Percentiles rank a stretch among this genome's conserved stretches.
Evolutionary conservation across 2,888 invertebrate genomes (phyloP).

Genomic region (Oscheius onirici): DNA sequence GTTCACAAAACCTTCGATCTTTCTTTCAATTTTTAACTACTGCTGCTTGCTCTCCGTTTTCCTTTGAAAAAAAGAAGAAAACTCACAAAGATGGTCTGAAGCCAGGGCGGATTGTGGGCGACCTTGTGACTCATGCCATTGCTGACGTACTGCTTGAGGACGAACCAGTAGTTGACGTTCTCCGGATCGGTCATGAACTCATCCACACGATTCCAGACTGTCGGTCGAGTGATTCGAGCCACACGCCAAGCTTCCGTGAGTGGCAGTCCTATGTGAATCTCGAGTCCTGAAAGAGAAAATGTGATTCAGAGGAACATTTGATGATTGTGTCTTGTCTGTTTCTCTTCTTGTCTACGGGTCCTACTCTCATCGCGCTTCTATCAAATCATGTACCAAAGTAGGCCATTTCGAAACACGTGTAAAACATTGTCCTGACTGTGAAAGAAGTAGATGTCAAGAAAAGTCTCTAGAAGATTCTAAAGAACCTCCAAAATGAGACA

Average conservation of each 20-base stretch:
- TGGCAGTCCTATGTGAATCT: conserved; percentile 48
- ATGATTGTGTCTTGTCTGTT: background rate
- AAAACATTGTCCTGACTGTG: too few relatives aligned
- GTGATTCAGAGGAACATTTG: too few relatives aligned
- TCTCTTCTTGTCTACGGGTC: background rate
- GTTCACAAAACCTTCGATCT: too few relatives aligned
- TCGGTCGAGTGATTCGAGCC: conserved; percentile 36
- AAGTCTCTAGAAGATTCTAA: too few relatives aligned
- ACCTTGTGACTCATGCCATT: conserved; percentile 41
- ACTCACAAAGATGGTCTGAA: conserved; percentile 47
- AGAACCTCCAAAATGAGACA: too few relatives aligned
- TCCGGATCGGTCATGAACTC: conserved; percentile 47
- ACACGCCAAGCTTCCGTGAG: conserved; percentile 37
- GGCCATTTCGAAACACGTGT: too few relatives aligned
- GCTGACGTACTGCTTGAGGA: conserved; percentile 36
- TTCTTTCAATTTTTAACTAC: too few relatives aligned
- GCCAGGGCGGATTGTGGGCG: conserved; percentile 47
- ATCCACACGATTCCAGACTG: conserved; percentile 38
- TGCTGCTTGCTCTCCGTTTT: too few relatives aligned
- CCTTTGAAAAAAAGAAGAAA: background rate
- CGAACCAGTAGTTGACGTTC: conserved; percentile 47
- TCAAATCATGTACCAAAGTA: background rate
- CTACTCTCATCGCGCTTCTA: background rate
- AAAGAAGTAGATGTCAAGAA: too few relatives aligned
- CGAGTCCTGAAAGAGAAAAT: conserved; percentile 26